These are phyloP conservation scores for Drosophila cyrtoloma DNA, from an alignment of 2,888 invertebrate species.

Conservation along the genomic window DNA sequence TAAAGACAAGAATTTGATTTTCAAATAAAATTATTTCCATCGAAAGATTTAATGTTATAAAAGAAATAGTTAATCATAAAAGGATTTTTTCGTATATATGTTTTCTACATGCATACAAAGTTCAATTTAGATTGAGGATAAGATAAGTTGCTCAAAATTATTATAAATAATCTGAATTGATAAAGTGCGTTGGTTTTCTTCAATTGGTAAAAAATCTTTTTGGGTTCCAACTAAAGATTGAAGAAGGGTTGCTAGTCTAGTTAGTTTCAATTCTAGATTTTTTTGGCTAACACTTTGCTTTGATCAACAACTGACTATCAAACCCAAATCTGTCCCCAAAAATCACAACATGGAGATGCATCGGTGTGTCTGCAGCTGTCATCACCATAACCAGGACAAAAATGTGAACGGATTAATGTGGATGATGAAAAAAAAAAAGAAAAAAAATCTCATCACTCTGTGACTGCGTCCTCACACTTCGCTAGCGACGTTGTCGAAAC, in stretches of 20 bases:
- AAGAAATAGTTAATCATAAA: not conserved
- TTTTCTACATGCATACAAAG: conserved; percentile 6
- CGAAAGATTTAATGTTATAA: not conserved
- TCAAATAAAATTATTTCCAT: not conserved
- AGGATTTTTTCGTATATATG: conserved; percentile 6
- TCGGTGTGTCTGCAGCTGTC: conserved; percentile 45
- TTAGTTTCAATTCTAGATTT: not conserved
- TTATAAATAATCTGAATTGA: not conserved
- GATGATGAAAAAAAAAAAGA: conserved; percentile 8
- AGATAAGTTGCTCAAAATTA: not conserved
- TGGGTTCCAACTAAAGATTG: not conserved
- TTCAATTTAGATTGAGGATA: not conserved
- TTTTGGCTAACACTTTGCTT: conserved; percentile 27
- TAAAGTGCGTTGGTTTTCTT: not conserved
- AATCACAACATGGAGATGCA: conserved; percentile 46
- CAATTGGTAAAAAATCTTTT: not conserved
- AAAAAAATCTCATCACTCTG: conserved; percentile 4
- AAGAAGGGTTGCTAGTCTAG: not conserved
- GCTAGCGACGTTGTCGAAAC: conserved; percentile 65
- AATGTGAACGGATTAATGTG: conserved; percentile 32
- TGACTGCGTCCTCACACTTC: conserved; percentile 48
- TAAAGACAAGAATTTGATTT: not conserved
- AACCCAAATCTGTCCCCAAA: conserved; percentile 8
- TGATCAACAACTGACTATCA: conserved; percentile 8
- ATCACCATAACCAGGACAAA: conserved; percentile 35